Conservation (phyloP, 2,113 vertebrate species). For the Pygoscelis antarcticus region DNA sequence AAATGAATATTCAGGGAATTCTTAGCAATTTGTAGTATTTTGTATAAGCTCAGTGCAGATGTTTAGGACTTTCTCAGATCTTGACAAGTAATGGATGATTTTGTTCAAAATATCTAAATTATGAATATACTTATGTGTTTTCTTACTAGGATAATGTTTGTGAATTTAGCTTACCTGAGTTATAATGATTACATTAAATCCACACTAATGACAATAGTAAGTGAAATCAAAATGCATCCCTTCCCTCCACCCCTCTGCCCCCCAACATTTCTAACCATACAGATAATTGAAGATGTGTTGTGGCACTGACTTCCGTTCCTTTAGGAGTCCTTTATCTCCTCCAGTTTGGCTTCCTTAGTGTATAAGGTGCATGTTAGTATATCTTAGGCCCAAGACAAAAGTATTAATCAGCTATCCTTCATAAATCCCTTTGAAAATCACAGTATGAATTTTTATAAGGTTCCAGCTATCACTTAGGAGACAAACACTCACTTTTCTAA, state of each 20-base stretch:
- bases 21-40: conserved; percentile 16
- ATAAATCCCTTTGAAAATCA: not conserved
- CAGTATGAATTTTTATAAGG: not conserved
- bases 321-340: not conserved
- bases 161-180: not conserved
- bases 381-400: not conserved
- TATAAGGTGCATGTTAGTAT: not conserved
- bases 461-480: not conserved
- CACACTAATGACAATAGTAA: not conserved
- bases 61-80: not conserved
- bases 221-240: not conserved
- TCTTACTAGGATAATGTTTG: not conserved
- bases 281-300: not conserved
- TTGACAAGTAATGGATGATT: not conserved
- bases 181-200: not conserved
- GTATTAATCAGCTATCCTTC: not conserved
- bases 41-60: not conserved
- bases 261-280: not conserved
- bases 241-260: not conserved
- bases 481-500: not conserved
- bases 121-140: not conserved
- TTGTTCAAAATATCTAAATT: not conserved
- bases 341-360: not conserved
- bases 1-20: conserved; percentile 26
- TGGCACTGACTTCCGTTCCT: not conserved